Conservation (phyloP, 2,797 vertebrate species). For the Myotis planiceps region DNA sequence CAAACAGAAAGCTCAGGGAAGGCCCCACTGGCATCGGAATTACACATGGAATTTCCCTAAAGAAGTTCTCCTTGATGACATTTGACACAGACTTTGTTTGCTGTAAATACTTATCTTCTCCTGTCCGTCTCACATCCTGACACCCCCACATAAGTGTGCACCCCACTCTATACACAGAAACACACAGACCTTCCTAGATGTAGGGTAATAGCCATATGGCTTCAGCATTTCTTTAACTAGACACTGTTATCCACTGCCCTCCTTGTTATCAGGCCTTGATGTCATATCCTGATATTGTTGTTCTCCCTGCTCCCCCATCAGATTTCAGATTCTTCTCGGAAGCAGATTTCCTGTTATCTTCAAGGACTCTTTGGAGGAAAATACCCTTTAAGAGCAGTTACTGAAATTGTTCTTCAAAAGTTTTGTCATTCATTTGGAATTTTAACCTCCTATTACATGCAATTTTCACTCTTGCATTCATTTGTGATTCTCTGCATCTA, state of each 20-base stretch:
- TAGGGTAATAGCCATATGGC: not conserved
- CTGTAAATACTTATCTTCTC: not conserved
- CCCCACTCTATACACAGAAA: not conserved
- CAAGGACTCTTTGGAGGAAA: not conserved
- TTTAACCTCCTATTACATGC: not conserved
- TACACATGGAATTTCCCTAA: not conserved
- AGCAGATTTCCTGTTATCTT: conserved; percentile 67
- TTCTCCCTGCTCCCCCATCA: not conserved
- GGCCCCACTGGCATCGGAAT: not conserved
- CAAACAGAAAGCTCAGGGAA: not conserved
- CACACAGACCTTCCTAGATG: not conserved
- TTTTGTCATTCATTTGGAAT: not conserved
- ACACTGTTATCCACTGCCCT: not conserved
- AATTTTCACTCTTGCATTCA: not conserved
- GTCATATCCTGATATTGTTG: conserved; percentile 61
- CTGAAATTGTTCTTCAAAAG: conserved; percentile 9
- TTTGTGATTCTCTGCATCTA: not conserved
- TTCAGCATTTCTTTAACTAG: not conserved
- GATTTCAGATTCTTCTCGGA: conserved; percentile 28
- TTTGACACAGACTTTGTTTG: not conserved
- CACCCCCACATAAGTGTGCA: not conserved
- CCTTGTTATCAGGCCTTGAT: not conserved
- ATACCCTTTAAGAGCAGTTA: not conserved
- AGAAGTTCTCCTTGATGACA: not conserved
- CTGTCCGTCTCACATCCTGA: not conserved